A percentile compares a stretch with the other conserved stretches of the same genome.
These are phyloP conservation scores for Rhynchonycteris naso DNA, from an alignment of 2,797 vertebrate genomes.

Conservation along the genomic window DNA sequence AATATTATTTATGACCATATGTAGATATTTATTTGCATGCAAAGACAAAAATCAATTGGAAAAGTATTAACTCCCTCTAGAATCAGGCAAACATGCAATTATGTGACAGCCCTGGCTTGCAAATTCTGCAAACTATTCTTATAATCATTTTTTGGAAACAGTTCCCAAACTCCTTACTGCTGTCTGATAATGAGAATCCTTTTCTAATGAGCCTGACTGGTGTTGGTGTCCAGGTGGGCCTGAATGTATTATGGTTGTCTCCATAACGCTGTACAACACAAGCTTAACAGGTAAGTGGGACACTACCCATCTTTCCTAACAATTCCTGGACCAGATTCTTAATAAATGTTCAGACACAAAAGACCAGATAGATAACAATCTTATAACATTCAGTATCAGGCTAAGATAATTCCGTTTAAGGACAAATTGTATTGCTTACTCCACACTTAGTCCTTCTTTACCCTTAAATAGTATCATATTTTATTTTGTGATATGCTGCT, in stretches of 20 bases:
- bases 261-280: background rate
- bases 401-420: background rate
- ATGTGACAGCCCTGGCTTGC: background rate
- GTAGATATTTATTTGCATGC: background rate
- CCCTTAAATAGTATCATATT: background rate
- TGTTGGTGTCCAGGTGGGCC: background rate
- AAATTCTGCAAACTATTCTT: slow-evolving; percentile 24
- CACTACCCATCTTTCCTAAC: background rate
- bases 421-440: background rate
- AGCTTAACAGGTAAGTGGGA: background rate
- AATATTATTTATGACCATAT: background rate
- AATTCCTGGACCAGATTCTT: slow-evolving; percentile 7
- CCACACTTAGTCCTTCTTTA: background rate
- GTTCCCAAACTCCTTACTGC: background rate
- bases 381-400: background rate
- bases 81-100: slow-evolving; percentile 6
- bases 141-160: background rate
- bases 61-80: background rate
- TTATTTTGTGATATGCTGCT: background rate
- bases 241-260: background rate
- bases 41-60: slow-evolving; percentile 10
- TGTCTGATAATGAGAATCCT: background rate
- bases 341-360: background rate
- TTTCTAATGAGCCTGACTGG: background rate
- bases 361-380: background rate